Percentiles rank a stretch among this genome's conserved stretches.
Evolutionary conservation across 1,140 invertebrate genomes (phyloP).

Genomic region (Zaprionus inermis): DNA sequence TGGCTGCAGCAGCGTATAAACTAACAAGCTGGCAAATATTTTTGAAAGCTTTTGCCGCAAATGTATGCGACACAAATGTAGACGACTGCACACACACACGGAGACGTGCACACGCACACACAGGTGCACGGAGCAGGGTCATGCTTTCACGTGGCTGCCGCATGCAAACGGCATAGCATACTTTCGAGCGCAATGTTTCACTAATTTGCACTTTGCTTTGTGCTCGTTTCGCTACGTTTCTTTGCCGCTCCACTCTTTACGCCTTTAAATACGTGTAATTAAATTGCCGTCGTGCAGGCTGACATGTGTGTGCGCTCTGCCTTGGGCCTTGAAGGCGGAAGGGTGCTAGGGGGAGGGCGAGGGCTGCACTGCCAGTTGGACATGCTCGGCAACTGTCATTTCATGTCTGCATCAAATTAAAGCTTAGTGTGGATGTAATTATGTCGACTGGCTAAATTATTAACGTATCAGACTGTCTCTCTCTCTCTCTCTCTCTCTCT

Average conservation of each 20-base stretch:
- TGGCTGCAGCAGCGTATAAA: conserved; percentile 61
- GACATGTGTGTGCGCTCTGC: background rate
- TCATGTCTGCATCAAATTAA: conserved; percentile 73
- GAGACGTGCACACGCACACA: background rate
- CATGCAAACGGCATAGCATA: conserved; percentile 48
- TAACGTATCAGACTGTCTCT: conserved; percentile 16
- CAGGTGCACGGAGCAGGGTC: background rate
- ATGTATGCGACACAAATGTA: conserved; percentile 61
- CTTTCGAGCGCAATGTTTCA: conserved; percentile 67
- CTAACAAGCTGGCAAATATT: conserved; percentile 80
- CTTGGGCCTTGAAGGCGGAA: too few species aligned
- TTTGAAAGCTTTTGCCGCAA: conserved; percentile 79
- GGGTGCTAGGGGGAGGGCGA: conserved; percentile 30
- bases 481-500: background rate
- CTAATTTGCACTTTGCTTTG: conserved; percentile 77
- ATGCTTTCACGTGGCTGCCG: conserved; percentile 14
- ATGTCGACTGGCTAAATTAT: conserved; percentile 43
- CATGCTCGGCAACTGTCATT: conserved; percentile 34
- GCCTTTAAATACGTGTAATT: conserved; percentile 77
- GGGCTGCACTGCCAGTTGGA: conserved; percentile 27
- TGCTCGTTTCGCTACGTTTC: conserved; percentile 40
- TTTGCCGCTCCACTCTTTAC: conserved; percentile 62
- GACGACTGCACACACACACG: conserved; percentile 31
- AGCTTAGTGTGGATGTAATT: conserved; percentile 63
- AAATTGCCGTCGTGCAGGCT: conserved; percentile 45